Evolutionary conservation across 1,140 invertebrate species (phyloP).

Genomic region (Solenopsis invicta): DNA sequence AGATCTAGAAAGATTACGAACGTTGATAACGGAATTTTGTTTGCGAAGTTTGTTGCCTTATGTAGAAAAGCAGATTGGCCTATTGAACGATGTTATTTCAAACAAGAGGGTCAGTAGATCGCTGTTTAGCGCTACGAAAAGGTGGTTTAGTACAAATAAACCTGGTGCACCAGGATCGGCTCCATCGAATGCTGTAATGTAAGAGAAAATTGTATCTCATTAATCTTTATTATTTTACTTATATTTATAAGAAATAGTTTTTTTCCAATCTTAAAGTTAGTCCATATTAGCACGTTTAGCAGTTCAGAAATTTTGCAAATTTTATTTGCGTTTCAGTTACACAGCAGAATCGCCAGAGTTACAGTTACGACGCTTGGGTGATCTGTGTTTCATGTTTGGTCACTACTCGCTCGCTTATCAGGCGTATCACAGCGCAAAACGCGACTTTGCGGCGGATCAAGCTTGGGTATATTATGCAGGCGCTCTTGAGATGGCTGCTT

Average conservation of each 20-base stretch:
- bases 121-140: constrained; percentile 96
- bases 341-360: constrained; percentile 96
- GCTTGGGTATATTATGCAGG: constrained; percentile 99
- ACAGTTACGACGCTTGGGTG: constrained; percentile 96
- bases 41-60: constrained; percentile 95
- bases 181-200: constrained; percentile 94
- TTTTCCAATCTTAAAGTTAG: not conserved
- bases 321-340: constrained; percentile 89
- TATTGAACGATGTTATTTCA: constrained; percentile 93
- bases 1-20: constrained; percentile 94
- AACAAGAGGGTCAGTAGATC: constrained; percentile 97
- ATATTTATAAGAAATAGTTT: not conserved
- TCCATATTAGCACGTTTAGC: not conserved
- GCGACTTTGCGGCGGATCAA: constrained; percentile 98
- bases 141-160: constrained; percentile 97
- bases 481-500: constrained; percentile 97
- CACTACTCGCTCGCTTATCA: constrained; percentile 97
- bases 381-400: constrained; percentile 98
- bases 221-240: not conserved
- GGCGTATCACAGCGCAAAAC: constrained; percentile 97
- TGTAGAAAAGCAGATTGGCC: constrained; percentile 94
- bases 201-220: constrained; percentile 66
- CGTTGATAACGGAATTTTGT: constrained; percentile 95
- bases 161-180: constrained; percentile 89
- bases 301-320: constrained; percentile 1